A percentile compares a stretch with the other conserved stretches of the same genome.
phyloP scores from a whole-genome alignment of 2,113 vertebrate species.

The Myotis yumanensis region DNA sequence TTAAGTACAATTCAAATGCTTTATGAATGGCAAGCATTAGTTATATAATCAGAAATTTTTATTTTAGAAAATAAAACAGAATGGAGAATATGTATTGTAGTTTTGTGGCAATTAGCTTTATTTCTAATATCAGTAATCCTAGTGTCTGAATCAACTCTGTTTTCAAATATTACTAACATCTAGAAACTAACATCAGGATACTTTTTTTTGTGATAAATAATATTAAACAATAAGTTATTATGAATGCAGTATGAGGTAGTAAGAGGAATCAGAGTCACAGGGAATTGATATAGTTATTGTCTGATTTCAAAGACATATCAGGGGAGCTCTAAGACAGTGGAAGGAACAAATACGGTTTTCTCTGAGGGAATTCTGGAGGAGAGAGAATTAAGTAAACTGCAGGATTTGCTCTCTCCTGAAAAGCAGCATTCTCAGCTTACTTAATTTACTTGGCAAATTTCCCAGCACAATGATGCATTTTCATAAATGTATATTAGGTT shows the following conservation, averaged over 20 bases:
- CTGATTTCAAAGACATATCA: slow-evolving; percentile 32
- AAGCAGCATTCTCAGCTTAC: not conserved
- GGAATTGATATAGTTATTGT: slow-evolving; percentile 40
- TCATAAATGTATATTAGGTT: not conserved
- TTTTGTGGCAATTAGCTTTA: not conserved
- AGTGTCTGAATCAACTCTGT: not conserved
- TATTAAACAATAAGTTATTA: slow-evolving; percentile 41
- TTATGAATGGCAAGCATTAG: not conserved
- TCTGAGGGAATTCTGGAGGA: slow-evolving; percentile 9
- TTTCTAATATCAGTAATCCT: slow-evolving; percentile 1
- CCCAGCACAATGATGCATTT: not conserved
- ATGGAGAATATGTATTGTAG: not conserved
- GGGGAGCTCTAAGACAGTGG: not conserved
- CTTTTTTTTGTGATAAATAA: slow-evolving; percentile 53
- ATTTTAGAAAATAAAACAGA: slow-evolving; percentile 1
- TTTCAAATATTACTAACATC: slow-evolving; percentile 48
- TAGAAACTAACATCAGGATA: slow-evolving; percentile 39
- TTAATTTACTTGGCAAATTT: not conserved
- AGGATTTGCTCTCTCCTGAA: not conserved
- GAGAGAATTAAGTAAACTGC: not conserved
- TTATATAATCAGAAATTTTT: not conserved
- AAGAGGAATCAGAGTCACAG: slow-evolving; percentile 36
- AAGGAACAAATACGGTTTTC: not conserved
- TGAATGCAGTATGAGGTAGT: slow-evolving; percentile 12
- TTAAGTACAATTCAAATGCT: not conserved